phyloP scores from a whole-genome alignment of 92 coral and sea anemone species.

The Actinernus sp. region DNA sequence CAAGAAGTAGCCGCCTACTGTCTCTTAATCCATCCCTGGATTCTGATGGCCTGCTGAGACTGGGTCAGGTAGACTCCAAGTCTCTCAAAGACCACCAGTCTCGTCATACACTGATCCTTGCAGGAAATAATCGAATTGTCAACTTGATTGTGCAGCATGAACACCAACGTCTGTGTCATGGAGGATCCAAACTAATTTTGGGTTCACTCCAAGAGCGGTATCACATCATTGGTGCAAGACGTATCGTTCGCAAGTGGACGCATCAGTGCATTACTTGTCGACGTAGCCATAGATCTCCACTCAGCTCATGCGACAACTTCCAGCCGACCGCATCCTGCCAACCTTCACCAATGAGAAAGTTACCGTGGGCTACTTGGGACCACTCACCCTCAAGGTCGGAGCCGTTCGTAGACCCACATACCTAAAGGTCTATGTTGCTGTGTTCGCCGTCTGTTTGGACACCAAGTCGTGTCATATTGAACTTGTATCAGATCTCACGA shows the following conservation, averaged over 20 bases:
- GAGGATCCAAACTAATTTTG: conserved; percentile 16
- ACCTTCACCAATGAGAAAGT: too few species aligned
- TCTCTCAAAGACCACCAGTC: background rate
- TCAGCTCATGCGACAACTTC: conserved; percentile 28
- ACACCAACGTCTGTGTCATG: conserved; percentile 24
- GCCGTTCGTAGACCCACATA: conserved; percentile 2
- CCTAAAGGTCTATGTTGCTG: conserved; percentile 9
- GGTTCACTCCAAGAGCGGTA: conserved; percentile 13
- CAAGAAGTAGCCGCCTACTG: conserved; percentile 3
- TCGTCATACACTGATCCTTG: conserved; percentile 17
- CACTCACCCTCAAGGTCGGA: background rate
- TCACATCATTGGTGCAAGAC: too few species aligned
- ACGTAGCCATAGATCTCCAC: conserved; percentile 20
- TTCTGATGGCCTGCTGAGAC: conserved; percentile 15
- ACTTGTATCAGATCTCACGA: conserved; percentile 2
- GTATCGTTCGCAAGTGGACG: conserved; percentile 25
- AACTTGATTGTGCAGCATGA: conserved; percentile 3
- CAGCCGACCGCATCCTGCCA: conserved; percentile 11
- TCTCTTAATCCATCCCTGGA: conserved; percentile 23
- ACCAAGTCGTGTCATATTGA: conserved; percentile 4
- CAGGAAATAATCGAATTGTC: conserved; percentile 8
- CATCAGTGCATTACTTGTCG: conserved; percentile 14
- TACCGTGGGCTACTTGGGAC: conserved; percentile 24
- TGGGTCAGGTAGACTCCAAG: conserved; percentile 4
- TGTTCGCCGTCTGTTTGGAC: conserved; percentile 10